Evolutionary conservation across 92 coral and sea anemone genomes (phyloP).

Genomic region (Isaurus tuberculatus): DNA sequence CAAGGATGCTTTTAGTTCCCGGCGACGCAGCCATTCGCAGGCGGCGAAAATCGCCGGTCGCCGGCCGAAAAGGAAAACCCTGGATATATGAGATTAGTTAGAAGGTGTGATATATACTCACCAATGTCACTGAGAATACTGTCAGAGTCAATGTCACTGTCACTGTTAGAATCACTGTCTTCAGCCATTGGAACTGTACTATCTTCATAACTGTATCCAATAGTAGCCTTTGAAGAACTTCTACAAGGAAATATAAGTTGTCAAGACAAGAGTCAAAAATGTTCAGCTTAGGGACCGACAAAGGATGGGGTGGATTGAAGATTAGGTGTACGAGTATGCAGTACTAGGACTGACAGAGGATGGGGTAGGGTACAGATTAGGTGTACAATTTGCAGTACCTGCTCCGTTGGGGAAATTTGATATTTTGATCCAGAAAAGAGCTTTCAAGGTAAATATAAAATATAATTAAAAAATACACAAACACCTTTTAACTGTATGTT

Average conservation of each 20-base stretch:
- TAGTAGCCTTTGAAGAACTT: conserved; percentile 83
- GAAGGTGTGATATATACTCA: conserved; percentile 3
- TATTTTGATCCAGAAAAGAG: neutral
- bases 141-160: conserved; percentile 81
- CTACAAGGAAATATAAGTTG: conserved; percentile 4
- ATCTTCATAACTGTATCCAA: conserved; percentile 81
- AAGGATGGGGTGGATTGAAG: no score
- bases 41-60: neutral
- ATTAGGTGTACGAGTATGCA: no score
- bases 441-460: no score
- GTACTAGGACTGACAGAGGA: no score
- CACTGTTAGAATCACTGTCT: conserved; percentile 67
- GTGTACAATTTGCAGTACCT: no score
- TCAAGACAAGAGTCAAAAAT: no score
- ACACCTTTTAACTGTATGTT: no score
- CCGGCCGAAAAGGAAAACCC: neutral
- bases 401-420: neutral
- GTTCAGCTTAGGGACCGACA: no score
- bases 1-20: no score
- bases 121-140: conserved; percentile 88
- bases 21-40: no score
- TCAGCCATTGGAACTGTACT: conserved; percentile 49
- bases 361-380: no score
- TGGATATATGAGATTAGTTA: neutral
- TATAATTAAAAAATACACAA: no score